These are phyloP conservation scores for Ageneiosus marmoratus DNA, from an alignment of 2,113 vertebrate species.

Conservation along the genomic window DNA sequence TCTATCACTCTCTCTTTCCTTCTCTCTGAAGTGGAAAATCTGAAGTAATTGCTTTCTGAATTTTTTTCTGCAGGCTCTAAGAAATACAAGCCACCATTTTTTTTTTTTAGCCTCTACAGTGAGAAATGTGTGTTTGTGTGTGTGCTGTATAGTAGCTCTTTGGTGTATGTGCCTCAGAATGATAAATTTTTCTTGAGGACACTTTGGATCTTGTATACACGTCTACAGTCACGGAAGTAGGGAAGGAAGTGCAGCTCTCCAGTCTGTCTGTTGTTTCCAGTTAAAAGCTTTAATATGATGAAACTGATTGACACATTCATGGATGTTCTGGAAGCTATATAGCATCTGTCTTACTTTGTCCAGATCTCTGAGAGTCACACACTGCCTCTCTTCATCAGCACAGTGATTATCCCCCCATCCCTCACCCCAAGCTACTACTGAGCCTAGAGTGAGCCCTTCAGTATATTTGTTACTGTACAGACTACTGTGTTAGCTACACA, in stretches of 20 bases:
- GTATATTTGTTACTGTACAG: background rate
- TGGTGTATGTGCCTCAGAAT: conserved; percentile 17
- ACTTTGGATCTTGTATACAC: conserved; percentile 22
- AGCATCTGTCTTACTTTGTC: background rate
- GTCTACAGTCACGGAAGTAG: background rate
- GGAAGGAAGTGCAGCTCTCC: conserved; percentile 5
- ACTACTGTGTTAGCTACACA: background rate
- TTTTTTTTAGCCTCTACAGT: conserved; percentile 58
- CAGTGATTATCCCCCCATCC: background rate
- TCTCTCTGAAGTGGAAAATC: conserved; percentile 76
- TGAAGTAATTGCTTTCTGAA: conserved; percentile 79
- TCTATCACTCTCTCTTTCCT: conserved; percentile 51
- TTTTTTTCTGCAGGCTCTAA: conserved; percentile 70
- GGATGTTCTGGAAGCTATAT: conserved; percentile 42
- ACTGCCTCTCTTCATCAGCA: background rate
- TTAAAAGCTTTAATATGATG: conserved; percentile 32
- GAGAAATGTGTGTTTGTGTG: conserved; percentile 26
- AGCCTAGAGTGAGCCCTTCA: background rate
- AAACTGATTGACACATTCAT: conserved; percentile 58
- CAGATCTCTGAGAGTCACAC: conserved; percentile 10
- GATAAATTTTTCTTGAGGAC: conserved; percentile 17
- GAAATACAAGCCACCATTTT: conserved; percentile 68
- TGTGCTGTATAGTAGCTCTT: conserved; percentile 16
- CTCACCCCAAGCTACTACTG: background rate
- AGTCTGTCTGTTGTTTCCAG: conserved; percentile 2